phyloP scores from a whole-genome alignment of 1,140 invertebrate species.

The Episyrphus balteatus region DNA sequence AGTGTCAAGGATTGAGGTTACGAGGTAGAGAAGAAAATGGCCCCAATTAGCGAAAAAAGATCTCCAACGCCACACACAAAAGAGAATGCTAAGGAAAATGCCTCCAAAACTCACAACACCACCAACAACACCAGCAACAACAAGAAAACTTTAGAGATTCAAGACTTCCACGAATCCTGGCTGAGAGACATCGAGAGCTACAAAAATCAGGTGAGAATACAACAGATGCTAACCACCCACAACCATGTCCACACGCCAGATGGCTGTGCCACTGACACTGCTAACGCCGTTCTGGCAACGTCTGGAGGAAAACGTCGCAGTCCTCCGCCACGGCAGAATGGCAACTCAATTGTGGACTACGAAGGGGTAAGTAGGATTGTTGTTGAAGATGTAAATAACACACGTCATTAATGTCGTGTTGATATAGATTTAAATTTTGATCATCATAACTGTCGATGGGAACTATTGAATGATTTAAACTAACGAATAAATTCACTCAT shows the following conservation, averaged over 20 bases:
- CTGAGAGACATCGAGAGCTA: constrained; percentile 31
- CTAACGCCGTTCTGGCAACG: not conserved
- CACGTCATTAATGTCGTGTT: too few relatives aligned
- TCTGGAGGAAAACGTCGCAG: not conserved
- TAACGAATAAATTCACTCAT: too few relatives aligned
- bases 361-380: too few relatives aligned
- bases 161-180: constrained; percentile 34
- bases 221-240: constrained; percentile 12
- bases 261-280: constrained; percentile 3
- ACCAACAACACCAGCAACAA: not conserved
- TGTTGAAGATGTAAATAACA: too few relatives aligned
- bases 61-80: constrained; percentile 8
- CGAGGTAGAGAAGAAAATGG: constrained; percentile 21
- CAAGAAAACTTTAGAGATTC: constrained; percentile 28
- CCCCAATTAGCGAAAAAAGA: constrained; percentile 33
- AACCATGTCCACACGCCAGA: constrained; percentile 11
- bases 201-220: constrained; percentile 23
- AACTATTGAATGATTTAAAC: too few relatives aligned
- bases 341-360: too few relatives aligned
- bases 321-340: too few relatives aligned
- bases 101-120: constrained; percentile 3
- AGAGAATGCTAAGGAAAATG: constrained; percentile 6
- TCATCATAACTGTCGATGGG: too few relatives aligned
- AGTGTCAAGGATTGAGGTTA: too few relatives aligned
- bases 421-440: too few relatives aligned